Conservation (phyloP, 30 jellyfish, hydroid and myxozoan genomes). For the Pseudorhiza aurosa region DNA sequence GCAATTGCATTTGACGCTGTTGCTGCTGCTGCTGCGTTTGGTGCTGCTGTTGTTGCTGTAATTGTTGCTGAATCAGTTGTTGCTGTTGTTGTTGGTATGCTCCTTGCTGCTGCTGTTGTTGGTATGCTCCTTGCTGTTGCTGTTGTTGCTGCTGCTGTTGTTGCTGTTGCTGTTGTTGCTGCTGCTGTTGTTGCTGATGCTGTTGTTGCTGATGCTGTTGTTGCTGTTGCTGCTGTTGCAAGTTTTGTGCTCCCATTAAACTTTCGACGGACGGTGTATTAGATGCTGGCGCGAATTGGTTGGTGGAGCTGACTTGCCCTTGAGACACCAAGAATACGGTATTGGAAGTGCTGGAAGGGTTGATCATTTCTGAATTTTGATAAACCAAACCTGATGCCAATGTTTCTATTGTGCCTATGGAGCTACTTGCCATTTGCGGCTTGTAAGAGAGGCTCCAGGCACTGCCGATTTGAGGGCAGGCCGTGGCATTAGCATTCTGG, state of each 20-base stretch:
- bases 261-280: not conserved
- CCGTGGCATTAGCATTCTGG: not conserved
- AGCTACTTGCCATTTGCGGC: slow-evolving; percentile 12
- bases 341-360: not conserved
- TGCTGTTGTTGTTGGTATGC: not conserved
- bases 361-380: not conserved
- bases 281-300: not conserved
- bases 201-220: not conserved
- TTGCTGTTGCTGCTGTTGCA: slow-evolving; percentile 5
- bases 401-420: not conserved
- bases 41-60: not conserved
- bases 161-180: slow-evolving; percentile 4
- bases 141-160: not conserved
- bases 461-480: slow-evolving; percentile 17
- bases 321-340: slow-evolving; percentile 32
- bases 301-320: not conserved
- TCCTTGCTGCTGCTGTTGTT: not conserved
- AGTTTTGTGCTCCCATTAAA: not conserved
- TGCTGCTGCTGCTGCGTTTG: not conserved
- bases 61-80: not conserved
- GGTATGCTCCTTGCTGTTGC: not conserved
- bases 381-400: not conserved
- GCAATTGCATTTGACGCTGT: not conserved
- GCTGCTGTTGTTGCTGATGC: slow-evolving; percentile 11
- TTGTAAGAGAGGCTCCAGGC: slow-evolving; percentile 23